These are phyloP conservation scores for Callipepla californica DNA, from an alignment of 2,113 vertebrate genomes.

Conservation along the genomic window DNA sequence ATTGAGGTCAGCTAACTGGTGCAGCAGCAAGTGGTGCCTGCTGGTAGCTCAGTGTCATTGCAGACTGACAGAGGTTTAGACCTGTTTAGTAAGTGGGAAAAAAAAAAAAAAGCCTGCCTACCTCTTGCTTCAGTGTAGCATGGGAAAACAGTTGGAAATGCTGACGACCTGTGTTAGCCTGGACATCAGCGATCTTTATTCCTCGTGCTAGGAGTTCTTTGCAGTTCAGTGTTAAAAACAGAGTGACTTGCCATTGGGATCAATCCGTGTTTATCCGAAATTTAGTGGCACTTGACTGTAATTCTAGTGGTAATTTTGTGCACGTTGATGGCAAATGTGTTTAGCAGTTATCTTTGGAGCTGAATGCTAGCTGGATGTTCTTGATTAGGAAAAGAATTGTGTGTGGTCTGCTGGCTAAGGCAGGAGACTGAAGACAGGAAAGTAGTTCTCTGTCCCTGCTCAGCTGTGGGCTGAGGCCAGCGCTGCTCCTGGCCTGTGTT, in stretches of 20 bases:
- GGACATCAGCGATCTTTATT: background rate
- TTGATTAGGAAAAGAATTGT: conserved; percentile 45
- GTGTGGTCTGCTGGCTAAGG: conserved; percentile 54
- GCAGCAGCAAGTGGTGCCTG: background rate
- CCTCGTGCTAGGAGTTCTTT: background rate
- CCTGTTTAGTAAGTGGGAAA: background rate
- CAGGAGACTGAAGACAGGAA: conserved; percentile 9
- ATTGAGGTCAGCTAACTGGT: background rate
- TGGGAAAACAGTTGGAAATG: background rate
- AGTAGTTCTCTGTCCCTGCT: background rate
- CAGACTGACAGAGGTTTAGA: background rate
- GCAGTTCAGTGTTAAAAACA: rapidly evolving
- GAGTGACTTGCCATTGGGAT: background rate
- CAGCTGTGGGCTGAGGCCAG: background rate
- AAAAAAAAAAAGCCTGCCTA: background rate
- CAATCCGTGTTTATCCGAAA: background rate
- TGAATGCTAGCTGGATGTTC: conserved; percentile 3
- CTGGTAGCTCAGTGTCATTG: background rate
- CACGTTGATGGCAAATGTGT: background rate
- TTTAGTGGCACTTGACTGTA: conserved; percentile 18
- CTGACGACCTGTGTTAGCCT: background rate
- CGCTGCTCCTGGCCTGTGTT: background rate
- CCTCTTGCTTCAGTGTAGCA: background rate
- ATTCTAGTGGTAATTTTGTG: conserved; percentile 12
- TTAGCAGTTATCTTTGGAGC: conserved; percentile 29